phyloP scores from a whole-genome alignment of 2,888 invertebrate genomes.

The Dicranocentrus wangi region DNA sequence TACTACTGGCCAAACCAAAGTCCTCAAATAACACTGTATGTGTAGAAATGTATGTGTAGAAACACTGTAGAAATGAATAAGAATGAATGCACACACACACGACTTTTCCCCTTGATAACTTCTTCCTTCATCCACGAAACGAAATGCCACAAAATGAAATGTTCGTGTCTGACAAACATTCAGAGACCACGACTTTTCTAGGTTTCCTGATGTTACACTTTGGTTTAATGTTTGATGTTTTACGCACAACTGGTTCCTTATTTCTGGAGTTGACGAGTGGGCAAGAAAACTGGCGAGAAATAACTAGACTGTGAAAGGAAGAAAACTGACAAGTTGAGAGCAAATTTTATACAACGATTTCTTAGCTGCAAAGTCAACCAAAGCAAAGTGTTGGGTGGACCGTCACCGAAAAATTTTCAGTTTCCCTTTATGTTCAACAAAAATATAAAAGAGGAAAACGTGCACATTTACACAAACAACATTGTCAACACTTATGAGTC shows the following conservation, averaged over 20 bases:
- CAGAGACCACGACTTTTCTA: background rate
- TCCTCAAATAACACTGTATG: background rate
- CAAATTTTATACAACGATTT: background rate
- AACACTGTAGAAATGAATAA: background rate
- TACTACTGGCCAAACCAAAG: background rate
- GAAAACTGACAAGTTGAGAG: background rate
- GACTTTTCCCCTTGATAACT: background rate
- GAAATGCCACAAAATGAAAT: background rate
- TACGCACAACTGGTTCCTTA: too few relatives aligned
- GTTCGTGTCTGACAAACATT: background rate
- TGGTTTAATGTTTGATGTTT: too few relatives aligned
- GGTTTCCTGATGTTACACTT: background rate
- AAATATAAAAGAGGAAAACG: background rate
- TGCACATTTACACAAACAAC: background rate
- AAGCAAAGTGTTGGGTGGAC: background rate
- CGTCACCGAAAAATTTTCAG: background rate
- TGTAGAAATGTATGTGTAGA: background rate
- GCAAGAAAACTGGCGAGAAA: background rate
- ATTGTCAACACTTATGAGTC: conserved; percentile 13
- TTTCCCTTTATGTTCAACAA: too few relatives aligned
- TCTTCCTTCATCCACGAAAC: background rate
- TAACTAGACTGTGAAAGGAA: background rate
- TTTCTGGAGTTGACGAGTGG: background rate
- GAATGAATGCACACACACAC: too few relatives aligned
- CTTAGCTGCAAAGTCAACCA: background rate